Evolutionary conservation across 2,888 invertebrate species (phyloP).

Genomic region (Temnothorax rugatulus): DNA sequence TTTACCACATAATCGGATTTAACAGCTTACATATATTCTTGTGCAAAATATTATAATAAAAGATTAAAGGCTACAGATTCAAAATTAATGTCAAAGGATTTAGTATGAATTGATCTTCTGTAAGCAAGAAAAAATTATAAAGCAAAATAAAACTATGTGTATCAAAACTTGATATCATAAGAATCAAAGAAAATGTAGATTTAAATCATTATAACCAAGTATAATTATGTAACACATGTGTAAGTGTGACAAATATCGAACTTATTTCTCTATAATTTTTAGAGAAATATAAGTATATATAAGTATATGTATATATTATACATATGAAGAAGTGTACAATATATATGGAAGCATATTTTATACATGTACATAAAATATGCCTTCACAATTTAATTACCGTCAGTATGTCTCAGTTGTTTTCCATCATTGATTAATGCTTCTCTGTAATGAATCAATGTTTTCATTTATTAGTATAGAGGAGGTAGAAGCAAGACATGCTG

Average conservation of each 20-base stretch:
- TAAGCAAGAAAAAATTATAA: not conserved
- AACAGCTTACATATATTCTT: conserved; percentile 37
- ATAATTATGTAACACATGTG: conserved; percentile 6
- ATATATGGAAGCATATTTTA: too few species aligned
- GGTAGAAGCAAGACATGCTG: not conserved
- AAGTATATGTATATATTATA: conserved; percentile 44
- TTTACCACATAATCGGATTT: conserved; percentile 82
- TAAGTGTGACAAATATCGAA: not conserved
- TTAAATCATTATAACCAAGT: not conserved
- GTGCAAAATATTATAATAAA: not conserved
- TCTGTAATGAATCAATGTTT: not conserved
- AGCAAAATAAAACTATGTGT: not conserved
- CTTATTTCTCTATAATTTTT: conserved; percentile 8
- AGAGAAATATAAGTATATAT: not conserved
- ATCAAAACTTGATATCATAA: conserved; percentile 28
- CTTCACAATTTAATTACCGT: not conserved
- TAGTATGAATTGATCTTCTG: not conserved
- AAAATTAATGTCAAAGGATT: conserved; percentile 8
- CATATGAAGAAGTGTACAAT: not conserved
- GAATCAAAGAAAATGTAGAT: not conserved
- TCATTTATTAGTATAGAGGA: conserved; percentile 4
- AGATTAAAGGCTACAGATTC: not conserved
- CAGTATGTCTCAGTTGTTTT: conserved; percentile 35
- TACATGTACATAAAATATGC: not conserved
- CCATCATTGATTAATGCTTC: conserved; percentile 17